Conservation (phyloP, 2,113 vertebrate species). For the Leuciscus idus region DNA sequence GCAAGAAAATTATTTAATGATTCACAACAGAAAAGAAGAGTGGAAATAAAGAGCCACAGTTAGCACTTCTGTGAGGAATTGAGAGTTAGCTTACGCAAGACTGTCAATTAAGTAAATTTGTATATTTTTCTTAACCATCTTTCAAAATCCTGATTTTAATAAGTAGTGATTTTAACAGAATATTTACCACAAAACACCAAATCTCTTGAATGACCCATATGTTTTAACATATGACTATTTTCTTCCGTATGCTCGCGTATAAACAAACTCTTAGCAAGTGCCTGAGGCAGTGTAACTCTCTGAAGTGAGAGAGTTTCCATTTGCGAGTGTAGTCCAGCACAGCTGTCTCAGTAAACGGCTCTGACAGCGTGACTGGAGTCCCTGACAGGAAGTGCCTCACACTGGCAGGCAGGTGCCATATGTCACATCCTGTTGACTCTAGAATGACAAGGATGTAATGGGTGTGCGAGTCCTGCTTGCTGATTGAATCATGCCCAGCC, state of each 20-base stretch:
- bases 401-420: slow-evolving; percentile 33
- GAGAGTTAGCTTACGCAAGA: neutral
- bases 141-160: neutral
- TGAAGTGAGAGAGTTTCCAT: slow-evolving; percentile 36
- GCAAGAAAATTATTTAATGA: neutral
- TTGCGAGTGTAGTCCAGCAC: neutral
- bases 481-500: slow-evolving; percentile 27
- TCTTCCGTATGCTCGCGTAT: neutral
- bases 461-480: neutral
- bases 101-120: neutral
- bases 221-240: neutral
- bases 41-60: neutral
- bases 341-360: slow-evolving; percentile 7
- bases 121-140: neutral
- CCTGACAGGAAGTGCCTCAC: slow-evolving; percentile 28
- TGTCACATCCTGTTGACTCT: slow-evolving; percentile 32
- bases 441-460: slow-evolving; percentile 18
- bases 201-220: neutral
- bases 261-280: neutral
- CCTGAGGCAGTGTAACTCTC: slow-evolving; percentile 2
- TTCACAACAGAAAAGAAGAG: neutral
- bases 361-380: slow-evolving; percentile 29
- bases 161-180: neutral
- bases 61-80: neutral
- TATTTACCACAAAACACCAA: neutral